Evolutionary conservation across 2,113 vertebrate genomes (phyloP).

Genomic region (Cyphomyrus plagiostoma): DNA sequence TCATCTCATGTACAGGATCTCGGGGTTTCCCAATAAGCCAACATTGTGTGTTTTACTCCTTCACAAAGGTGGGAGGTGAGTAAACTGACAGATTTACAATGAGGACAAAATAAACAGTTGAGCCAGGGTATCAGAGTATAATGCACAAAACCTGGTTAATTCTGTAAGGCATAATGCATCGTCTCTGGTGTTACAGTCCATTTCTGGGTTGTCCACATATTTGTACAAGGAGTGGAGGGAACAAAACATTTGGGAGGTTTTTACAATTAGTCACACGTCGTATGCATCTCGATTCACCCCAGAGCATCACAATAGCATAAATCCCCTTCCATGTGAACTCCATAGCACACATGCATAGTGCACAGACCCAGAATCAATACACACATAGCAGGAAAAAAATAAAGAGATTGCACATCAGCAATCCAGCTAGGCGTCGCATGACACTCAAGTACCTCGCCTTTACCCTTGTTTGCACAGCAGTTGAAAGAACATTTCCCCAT

Average conservation of each 20-base stretch:
- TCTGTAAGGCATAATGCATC: conserved; percentile 2
- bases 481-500: not conserved
- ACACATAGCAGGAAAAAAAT: not conserved
- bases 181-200: not conserved
- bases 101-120: not conserved
- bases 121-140: not conserved
- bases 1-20: not conserved
- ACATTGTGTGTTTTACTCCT: not conserved
- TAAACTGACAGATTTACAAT: not conserved
- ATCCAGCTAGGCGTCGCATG: not conserved
- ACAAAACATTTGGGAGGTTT: not conserved
- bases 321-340: not conserved
- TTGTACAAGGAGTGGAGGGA: not conserved
- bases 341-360: not conserved
- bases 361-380: not conserved
- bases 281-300: not conserved
- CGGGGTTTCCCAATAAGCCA: not conserved
- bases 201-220: not conserved
- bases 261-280: not conserved
- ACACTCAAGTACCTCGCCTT: not conserved
- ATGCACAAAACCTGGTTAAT: not conserved
- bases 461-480: not conserved
- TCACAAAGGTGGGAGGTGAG: not conserved
- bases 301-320: not conserved
- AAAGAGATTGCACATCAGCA: not conserved